Conservation (phyloP, 2,113 vertebrate genomes). For the Gymnarchus niloticus region DNA sequence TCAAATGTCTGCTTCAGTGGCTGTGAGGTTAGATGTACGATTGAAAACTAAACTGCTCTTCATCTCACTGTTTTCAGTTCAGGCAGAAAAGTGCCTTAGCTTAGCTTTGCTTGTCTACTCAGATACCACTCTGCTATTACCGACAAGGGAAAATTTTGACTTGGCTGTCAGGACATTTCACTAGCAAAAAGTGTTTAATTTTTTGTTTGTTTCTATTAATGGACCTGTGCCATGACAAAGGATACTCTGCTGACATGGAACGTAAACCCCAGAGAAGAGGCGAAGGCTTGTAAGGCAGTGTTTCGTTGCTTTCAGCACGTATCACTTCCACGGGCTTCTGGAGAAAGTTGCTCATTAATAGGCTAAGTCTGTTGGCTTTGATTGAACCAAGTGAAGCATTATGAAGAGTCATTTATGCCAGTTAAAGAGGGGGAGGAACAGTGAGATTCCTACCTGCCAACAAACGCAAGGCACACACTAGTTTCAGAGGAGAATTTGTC, state of each 20-base stretch:
- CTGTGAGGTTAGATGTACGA: background rate
- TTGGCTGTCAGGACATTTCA: background rate
- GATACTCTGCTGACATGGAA: background rate
- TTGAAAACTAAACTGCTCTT: background rate
- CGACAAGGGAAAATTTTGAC: background rate
- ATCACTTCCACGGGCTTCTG: background rate
- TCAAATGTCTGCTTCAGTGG: background rate
- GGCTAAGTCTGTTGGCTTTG: background rate
- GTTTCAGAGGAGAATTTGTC: slow-evolving; percentile 3
- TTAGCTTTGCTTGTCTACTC: background rate
- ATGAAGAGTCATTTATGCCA: background rate
- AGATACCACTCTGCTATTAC: background rate
- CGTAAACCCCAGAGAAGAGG: background rate
- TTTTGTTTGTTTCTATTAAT: background rate
- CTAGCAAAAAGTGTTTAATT: background rate
- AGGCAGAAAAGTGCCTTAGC: background rate
- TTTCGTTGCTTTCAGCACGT: background rate
- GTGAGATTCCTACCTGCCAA: background rate
- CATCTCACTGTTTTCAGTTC: background rate
- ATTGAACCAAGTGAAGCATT: slow-evolving; percentile 8
- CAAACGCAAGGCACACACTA: background rate
- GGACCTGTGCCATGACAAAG: background rate
- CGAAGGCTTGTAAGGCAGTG: background rate
- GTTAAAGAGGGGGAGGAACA: background rate
- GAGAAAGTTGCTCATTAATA: background rate